These are phyloP conservation scores for Zaprionus nigranus DNA, from an alignment of 1,140 invertebrate genomes.

Conservation along the genomic window DNA sequence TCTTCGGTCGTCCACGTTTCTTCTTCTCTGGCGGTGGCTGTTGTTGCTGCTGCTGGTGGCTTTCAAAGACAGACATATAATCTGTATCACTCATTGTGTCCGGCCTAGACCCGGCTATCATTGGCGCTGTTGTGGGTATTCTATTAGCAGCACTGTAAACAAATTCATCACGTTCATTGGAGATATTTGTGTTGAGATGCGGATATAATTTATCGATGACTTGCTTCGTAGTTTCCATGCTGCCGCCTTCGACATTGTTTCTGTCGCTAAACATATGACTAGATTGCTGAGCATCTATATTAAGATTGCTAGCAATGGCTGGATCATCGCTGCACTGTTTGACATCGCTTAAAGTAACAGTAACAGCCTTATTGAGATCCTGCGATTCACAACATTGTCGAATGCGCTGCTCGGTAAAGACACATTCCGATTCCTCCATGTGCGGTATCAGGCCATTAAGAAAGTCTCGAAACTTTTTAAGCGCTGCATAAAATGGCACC, in stretches of 20 bases:
- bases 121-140: not conserved
- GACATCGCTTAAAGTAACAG: not conserved
- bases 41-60: conserved; percentile 31
- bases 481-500: conserved; percentile 97
- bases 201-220: conserved; percentile 41
- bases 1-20: conserved; percentile 94
- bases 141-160: conserved; percentile 16
- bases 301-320: not conserved
- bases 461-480: conserved; percentile 97
- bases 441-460: conserved; percentile 95
- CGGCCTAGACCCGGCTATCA: not conserved
- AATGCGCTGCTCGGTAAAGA: conserved; percentile 92
- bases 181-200: conserved; percentile 29
- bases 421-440: conserved; percentile 95
- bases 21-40: conserved; percentile 90
- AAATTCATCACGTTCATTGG: conserved; percentile 29
- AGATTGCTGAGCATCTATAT: conserved; percentile 30
- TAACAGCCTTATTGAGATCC: conserved; percentile 15
- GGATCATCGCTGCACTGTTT: not conserved
- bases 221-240: conserved; percentile 37
- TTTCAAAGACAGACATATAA: conserved; percentile 55
- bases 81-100: conserved; percentile 15
- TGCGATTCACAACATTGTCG: conserved; percentile 87
- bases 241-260: conserved; percentile 20
- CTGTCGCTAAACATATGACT: conserved; percentile 37